Percentiles rank a stretch among this genome's conserved stretches.
Conservation (phyloP, 2,888 invertebrate species). For the Lepidochrysops patricia region DNA sequence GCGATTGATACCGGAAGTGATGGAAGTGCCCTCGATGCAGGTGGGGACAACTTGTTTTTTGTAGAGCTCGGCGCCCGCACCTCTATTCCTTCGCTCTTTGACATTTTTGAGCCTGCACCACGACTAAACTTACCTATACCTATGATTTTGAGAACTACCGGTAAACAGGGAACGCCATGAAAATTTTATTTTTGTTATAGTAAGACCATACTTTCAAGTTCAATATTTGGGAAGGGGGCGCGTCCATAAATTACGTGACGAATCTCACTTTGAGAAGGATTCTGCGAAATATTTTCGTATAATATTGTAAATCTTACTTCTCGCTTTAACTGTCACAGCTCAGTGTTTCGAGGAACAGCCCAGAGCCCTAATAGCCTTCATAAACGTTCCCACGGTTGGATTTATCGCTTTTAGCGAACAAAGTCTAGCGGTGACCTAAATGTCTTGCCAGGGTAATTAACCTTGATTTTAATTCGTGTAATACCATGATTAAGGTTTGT, state of each 20-base stretch:
- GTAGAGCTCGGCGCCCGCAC: too few relatives aligned
- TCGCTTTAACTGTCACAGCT: neutral
- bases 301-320: too few relatives aligned
- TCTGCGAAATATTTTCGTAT: too few relatives aligned
- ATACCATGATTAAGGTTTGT: neutral
- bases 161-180: too few relatives aligned
- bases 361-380: neutral
- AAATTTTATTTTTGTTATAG: neutral
- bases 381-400: neutral
- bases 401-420: neutral
- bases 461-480: neutral
- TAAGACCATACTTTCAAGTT: too few relatives aligned
- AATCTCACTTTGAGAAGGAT: too few relatives aligned
- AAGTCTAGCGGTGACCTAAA: neutral
- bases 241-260: too few relatives aligned
- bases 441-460: neutral
- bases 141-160: too few relatives aligned
- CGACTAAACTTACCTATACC: too few relatives aligned
- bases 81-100: too few relatives aligned
- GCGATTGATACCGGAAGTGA: conserved; percentile 18
- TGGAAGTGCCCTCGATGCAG: conserved; percentile 18
- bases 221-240: too few relatives aligned
- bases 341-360: neutral
- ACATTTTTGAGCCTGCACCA: too few relatives aligned
- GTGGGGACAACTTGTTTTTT: neutral